Evolutionary conservation across 1,140 invertebrate genomes (phyloP).

Genomic region (Brachionus sp.): DNA sequence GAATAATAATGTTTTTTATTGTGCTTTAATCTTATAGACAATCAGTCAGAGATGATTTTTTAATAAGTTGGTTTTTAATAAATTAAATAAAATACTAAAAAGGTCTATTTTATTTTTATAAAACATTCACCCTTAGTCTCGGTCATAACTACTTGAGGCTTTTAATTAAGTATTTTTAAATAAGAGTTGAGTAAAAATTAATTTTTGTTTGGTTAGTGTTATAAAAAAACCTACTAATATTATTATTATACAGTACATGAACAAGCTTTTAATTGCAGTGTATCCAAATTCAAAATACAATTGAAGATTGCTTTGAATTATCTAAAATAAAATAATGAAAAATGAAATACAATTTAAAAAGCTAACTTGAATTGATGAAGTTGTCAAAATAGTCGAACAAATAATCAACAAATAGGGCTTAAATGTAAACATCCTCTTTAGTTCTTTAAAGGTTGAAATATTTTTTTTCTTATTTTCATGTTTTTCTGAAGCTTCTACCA

Average conservation of each 20-base stretch:
- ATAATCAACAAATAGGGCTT: slow-evolving; percentile 22
- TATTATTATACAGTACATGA: neutral
- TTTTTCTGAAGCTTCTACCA: neutral
- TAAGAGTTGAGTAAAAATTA: too few species aligned
- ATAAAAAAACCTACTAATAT: neutral
- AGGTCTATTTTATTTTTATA: too few species aligned
- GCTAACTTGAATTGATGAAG: slow-evolving; percentile 32
- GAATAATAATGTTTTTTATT: too few species aligned
- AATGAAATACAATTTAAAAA: neutral
- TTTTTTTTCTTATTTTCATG: neutral
- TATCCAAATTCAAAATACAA: slow-evolving; percentile 42
- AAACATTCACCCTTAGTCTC: too few species aligned
- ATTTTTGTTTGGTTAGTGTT: neutral
- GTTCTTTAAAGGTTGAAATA: neutral
- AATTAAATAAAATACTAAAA: too few species aligned
- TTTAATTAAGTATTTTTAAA: too few species aligned
- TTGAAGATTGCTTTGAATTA: slow-evolving; percentile 39
- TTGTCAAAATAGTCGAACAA: neutral
- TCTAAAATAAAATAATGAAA: neutral
- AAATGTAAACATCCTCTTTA: slow-evolving; percentile 24
- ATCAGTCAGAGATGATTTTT: too few species aligned
- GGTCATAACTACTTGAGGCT: too few species aligned
- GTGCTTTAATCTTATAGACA: too few species aligned
- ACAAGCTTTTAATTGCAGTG: neutral
- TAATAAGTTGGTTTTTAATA: too few species aligned